Evolutionary conservation across 2,888 invertebrate genomes (phyloP).

Genomic region (Eurytoma adleriae): DNA sequence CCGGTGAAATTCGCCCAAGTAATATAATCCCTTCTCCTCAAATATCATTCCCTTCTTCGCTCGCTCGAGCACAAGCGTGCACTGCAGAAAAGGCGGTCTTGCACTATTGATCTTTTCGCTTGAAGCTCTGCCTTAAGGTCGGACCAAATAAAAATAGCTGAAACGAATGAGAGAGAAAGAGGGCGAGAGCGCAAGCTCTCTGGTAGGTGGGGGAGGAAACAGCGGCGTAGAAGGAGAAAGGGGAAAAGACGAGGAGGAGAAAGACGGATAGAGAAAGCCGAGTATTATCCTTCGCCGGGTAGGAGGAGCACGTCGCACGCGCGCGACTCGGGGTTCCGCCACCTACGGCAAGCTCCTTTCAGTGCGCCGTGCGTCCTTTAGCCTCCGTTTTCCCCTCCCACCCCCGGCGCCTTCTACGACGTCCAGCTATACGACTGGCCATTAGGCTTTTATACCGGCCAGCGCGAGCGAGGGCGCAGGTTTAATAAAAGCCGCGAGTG

Average conservation of each 20-base stretch:
- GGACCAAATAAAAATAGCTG: slow-evolving; percentile 54
- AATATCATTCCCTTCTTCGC: slow-evolving; percentile 2
- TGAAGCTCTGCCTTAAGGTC: slow-evolving; percentile 32
- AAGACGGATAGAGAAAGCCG: slow-evolving; percentile 21
- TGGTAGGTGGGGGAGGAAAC: background rate
- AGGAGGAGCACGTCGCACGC: slow-evolving; percentile 51
- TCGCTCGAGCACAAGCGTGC: slow-evolving; percentile 16
- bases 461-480: slow-evolving; percentile 56
- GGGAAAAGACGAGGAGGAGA: background rate
- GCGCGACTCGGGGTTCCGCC: slow-evolving; percentile 9
- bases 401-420: slow-evolving; percentile 54
- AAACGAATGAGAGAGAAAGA: slow-evolving; percentile 29
- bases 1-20: slow-evolving; percentile 10
- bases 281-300: slow-evolving; percentile 55
- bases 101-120: slow-evolving; percentile 55
- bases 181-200: background rate
- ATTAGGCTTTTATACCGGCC: slow-evolving; percentile 62
- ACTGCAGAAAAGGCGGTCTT: slow-evolving; percentile 50
- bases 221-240: background rate
- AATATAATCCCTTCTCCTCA: slow-evolving; percentile 13
- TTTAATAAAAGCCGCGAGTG: slow-evolving; percentile 63
- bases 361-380: slow-evolving; percentile 45
- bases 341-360: slow-evolving; percentile 37
- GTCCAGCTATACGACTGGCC: slow-evolving; percentile 60
- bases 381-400: background rate